Evolutionary conservation across 2,797 vertebrate species (phyloP), one percentile per base, ranked within the genome.

Genomic region (Chelon auratus): DNA sequence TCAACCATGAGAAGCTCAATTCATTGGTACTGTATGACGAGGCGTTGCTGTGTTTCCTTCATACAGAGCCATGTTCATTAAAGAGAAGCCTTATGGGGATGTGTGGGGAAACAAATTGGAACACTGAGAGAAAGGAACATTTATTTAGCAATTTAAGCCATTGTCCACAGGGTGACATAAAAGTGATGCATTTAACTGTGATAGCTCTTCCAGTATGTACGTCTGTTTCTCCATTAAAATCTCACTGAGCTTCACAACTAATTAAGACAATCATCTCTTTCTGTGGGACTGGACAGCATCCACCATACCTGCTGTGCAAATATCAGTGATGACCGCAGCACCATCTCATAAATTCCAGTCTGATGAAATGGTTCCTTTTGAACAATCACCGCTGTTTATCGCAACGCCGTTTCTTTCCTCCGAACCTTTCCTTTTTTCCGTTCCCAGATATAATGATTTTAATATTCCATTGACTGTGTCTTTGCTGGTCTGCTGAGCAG

Each of bases 401-500:
- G 1, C 65, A 13, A 66, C 3, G 20, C 77, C 30, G 33, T 76
- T 81, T 78, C 60, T 67, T 14, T 56, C 77, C 65, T 78, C 48
- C 33, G 18, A 45, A 5, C 4, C 70, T 74, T 17, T 15, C 24
- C 14, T 60, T 58, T 66, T 51, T 53, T 5, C 3, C 51, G 3
- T 79, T 85, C 52, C 50, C 62, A 71, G 73, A 89, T 87, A 85
- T 85, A 87, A 86, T 89, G 73, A 85, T 92, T 92, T 92, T 88
- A 87, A 90, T 91, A 92, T 93, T 93, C 88, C 79, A 82, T 84
- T 78, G 86, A 84, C 75, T 88, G 84, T 69, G 72, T 88, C 84
- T 87, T 91, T 89, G 87, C 85, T 87, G 92, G 88, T 91, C 88
- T 82, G 80, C 80, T 91, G 89, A 92, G 85, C 91, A 91, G 88